Evolutionary conservation across 1,140 invertebrate species (phyloP), one percentile per base, ranked within the genome.

Genomic region (Lordiphosa mommai): DNA sequence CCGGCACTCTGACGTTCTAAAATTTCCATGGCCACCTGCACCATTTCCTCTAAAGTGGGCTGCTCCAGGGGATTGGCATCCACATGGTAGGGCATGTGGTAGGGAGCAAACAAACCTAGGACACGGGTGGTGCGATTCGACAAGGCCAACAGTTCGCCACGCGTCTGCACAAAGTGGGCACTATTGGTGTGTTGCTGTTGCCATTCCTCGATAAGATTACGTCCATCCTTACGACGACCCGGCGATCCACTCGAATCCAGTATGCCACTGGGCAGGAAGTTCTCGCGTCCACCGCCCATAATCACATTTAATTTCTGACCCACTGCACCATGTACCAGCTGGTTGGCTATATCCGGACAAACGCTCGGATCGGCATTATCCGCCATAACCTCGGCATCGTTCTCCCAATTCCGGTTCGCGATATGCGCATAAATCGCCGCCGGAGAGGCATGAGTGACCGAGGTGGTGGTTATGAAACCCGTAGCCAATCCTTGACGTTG

Each of bases 361-460:
- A 76, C 66, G 0, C 77, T 69, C 34, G 46, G 77, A 56, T 13
- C 58, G 9, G 84, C 88, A 33, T 73, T 74, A 2, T 69, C 86
- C 0, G 44, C 59, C 36, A 69, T 17, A n/a, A 94, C 90, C 36
- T 93, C 91, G 0, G 89, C 89, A 79, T 96, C 93, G 65, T 91
- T 92, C 89, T 96, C 95, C 95, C 95, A 96, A 66, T 94, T 91
- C 32, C 95, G 90, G 69, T 93, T 89, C 0, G 94, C 91, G 0
- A 91, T 90, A 68, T 94, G 93, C 0, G 96, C 95, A 88, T 95
- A 98, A 2, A 91, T 89, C 3, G 91, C 91, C 0, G 93, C 92
- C 0, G 95, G 95, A 0, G 95, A 95, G 2, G 95, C 95, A 72
- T 96, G 94, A 0, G 94, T 96, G 1, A 96, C 91, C 16, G 94